Conservation (phyloP, 64 coral and sea anemone species). For the Pocillopora damicornis region DNA sequence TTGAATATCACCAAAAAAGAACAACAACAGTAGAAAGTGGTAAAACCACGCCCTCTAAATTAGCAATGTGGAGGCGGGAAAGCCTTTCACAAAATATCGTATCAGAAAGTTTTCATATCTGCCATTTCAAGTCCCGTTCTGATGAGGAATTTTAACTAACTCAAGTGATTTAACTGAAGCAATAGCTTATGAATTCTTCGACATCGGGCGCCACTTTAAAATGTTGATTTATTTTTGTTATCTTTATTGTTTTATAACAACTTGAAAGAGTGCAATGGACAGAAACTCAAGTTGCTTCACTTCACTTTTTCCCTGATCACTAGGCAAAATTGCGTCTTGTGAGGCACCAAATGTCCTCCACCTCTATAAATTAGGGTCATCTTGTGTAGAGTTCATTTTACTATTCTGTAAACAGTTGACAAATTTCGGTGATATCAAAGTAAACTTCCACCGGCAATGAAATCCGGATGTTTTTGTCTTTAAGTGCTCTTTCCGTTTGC, state of each 20-base stretch:
- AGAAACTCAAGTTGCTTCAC: neutral
- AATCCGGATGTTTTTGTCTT: neutral
- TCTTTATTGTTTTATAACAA: neutral
- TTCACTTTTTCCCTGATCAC: neutral
- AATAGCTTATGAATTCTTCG: neutral
- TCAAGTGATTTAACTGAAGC: neutral
- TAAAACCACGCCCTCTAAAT: neutral
- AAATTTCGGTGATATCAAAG: conserved; percentile 2
- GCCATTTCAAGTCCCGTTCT: neutral
- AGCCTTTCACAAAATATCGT: neutral
- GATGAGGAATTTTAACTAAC: neutral
- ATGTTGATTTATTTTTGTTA: neutral
- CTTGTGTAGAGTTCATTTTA: neutral
- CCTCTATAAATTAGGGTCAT: neutral
- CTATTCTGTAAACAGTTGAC: neutral
- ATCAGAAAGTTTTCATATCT: neutral
- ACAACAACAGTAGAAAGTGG: neutral
- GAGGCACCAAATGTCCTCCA: too few species aligned
- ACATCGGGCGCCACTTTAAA: neutral
- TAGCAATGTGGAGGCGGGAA: neutral
- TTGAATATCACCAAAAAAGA: neutral
- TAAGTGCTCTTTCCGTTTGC: neutral
- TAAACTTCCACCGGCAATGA: neutral
- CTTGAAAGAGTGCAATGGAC: neutral
- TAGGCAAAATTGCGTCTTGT: neutral